phyloP scores from a whole-genome alignment of 1,140 invertebrate species.

The Riptortus pedestris region DNA sequence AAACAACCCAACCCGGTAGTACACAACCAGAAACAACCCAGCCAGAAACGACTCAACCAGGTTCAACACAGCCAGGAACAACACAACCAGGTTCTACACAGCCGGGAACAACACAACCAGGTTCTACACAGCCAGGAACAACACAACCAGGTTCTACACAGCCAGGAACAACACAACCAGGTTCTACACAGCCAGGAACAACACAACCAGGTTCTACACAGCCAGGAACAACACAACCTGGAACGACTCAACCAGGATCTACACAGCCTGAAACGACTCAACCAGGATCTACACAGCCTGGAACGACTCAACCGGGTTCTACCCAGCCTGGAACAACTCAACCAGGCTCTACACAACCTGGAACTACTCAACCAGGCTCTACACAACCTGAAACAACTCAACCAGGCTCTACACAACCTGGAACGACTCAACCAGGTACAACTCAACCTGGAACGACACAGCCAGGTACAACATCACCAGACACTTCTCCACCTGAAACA shows the following conservation, averaged over 20 bases:
- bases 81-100: constrained; percentile 19
- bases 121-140: constrained; percentile 4
- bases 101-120: constrained; percentile 6
- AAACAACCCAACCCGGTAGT: constrained; percentile 21
- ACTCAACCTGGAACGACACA: constrained; percentile 23
- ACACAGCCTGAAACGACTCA: constrained; percentile 32
- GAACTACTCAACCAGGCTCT: not conserved
- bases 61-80: constrained; percentile 33
- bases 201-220: constrained; percentile 19
- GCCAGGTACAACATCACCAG: constrained; percentile 12
- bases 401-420: constrained; percentile 19
- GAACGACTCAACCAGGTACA: constrained; percentile 13
- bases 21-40: constrained; percentile 17
- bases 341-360: not conserved
- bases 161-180: constrained; percentile 9
- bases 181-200: constrained; percentile 10
- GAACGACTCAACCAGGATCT: constrained; percentile 26
- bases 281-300: constrained; percentile 30
- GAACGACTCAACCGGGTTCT: constrained; percentile 7
- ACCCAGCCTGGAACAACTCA: not conserved
- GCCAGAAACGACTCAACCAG: constrained; percentile 30
- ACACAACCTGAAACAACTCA: constrained; percentile 23
- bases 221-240: constrained; percentile 24
- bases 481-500: constrained; percentile 7
- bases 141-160: not conserved